These are phyloP conservation scores for Oplegnathus fasciatus DNA, from an alignment of 2,113 vertebrate genomes.

Conservation along the genomic window DNA sequence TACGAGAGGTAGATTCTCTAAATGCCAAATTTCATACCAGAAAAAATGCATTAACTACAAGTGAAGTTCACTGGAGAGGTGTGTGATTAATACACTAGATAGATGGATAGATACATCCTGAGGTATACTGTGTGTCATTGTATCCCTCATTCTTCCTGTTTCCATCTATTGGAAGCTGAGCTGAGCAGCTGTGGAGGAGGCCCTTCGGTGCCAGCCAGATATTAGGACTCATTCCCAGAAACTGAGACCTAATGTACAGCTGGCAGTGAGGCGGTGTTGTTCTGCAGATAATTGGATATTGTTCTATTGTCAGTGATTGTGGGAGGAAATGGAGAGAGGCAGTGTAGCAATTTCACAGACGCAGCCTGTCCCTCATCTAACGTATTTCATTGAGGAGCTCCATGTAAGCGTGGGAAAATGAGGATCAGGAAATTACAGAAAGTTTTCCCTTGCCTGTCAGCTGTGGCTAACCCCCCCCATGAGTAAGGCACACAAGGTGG, in stretches of 20 bases:
- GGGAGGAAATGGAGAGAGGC: constrained; percentile 44
- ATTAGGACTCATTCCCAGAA: constrained; percentile 67
- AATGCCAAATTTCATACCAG: neutral
- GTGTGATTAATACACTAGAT: neutral
- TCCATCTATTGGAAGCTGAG: constrained; percentile 22
- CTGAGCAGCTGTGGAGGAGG: constrained; percentile 65
- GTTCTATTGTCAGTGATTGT: constrained; percentile 65
- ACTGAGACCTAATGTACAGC: constrained; percentile 65
- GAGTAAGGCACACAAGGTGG: neutral
- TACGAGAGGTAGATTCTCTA: neutral
- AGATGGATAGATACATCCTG: neutral
- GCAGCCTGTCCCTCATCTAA: constrained; percentile 37
- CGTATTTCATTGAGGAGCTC: constrained; percentile 37
- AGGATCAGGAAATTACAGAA: constrained; percentile 24
- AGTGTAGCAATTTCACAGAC: constrained; percentile 47
- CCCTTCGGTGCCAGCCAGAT: constrained; percentile 43
- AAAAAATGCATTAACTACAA: neutral
- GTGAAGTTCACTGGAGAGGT: neutral
- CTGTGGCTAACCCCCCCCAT: neutral
- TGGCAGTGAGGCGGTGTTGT: constrained; percentile 48
- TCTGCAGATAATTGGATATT: constrained; percentile 72
- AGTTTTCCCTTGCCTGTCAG: neutral
- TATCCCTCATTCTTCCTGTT: constrained; percentile 18
- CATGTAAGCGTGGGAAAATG: neutral
- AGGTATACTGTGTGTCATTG: neutral